Conservation (phyloP, 2,888 invertebrate species). For the Furcula furcula region DNA sequence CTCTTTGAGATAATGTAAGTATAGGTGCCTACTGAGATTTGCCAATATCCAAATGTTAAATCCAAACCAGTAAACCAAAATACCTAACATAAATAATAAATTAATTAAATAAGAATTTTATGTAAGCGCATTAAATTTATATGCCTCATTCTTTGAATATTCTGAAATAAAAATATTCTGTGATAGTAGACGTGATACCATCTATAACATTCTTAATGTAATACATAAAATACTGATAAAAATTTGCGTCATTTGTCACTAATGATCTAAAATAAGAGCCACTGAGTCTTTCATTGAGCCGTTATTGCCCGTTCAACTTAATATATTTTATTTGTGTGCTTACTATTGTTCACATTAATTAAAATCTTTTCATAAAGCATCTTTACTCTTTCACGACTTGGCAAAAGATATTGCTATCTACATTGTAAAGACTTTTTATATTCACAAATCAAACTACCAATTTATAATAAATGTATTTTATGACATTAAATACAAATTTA, state of each 20-base stretch:
- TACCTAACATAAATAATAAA: constrained; percentile 29
- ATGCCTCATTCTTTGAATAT: constrained; percentile 51
- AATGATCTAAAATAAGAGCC: constrained; percentile 27
- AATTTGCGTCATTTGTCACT: constrained; percentile 56
- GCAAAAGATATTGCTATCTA: constrained; percentile 9
- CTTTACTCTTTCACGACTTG: constrained; percentile 14
- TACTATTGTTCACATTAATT: not conserved
- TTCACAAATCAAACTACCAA: constrained; percentile 5
- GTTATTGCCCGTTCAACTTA: not conserved
- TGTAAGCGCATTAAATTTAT: constrained; percentile 52
- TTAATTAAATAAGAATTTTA: constrained; percentile 38
- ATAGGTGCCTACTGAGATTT: constrained; percentile 42
- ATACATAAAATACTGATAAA: constrained; percentile 26
- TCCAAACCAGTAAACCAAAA: constrained; percentile 24
- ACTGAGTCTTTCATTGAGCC: constrained; percentile 3
- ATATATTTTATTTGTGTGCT: not conserved
- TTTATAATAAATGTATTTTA: not conserved
- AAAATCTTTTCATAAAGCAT: constrained; percentile 8
- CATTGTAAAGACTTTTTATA: constrained; percentile 2
- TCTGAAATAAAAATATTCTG: constrained; percentile 78
- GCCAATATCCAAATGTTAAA: constrained; percentile 26
- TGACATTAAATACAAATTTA: constrained; percentile 4
- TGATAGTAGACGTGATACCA: constrained; percentile 81
- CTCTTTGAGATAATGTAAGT: constrained; percentile 37
- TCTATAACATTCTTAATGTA: constrained; percentile 50